phyloP scores from a whole-genome alignment of 1,140 invertebrate genomes.

The Camponotus pennsylvanicus region DNA sequence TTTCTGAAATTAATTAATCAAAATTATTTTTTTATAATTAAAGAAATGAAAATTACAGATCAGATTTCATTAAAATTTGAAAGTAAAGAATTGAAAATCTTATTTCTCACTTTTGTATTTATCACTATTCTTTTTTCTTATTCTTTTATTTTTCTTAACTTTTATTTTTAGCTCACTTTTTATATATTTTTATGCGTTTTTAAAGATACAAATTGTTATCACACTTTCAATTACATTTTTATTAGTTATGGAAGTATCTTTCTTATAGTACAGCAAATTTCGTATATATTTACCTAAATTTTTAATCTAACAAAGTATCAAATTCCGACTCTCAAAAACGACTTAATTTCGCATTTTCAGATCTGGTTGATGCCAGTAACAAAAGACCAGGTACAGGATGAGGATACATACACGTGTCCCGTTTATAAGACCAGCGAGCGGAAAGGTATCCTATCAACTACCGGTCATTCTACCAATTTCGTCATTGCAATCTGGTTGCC shows the following conservation, averaged over 20 bases:
- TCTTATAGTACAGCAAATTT: background rate
- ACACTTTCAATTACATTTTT: too few relatives aligned
- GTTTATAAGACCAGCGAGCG: conserved; percentile 96
- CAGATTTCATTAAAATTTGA: too few relatives aligned
- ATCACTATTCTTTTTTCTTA: too few relatives aligned
- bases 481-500: conserved; percentile 93
- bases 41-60: too few relatives aligned
- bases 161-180: too few relatives aligned
- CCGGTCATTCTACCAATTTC: conserved; percentile 97
- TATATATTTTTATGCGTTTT: too few relatives aligned
- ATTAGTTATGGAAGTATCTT: background rate
- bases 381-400: conserved; percentile 88
- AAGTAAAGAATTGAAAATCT: too few relatives aligned
- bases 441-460: conserved; percentile 95
- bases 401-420: conserved; percentile 92
- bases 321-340: background rate
- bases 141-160: background rate
- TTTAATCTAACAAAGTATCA: background rate
- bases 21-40: too few relatives aligned
- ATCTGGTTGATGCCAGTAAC: conserved; percentile 93
- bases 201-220: too few relatives aligned
- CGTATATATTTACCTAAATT: background rate
- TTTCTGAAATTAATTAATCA: too few relatives aligned
- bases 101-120: too few relatives aligned
- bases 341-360: conserved; percentile 81